Conservation (phyloP, 2,797 vertebrate genomes). For the Pseudocheirus occidentalis region DNA sequence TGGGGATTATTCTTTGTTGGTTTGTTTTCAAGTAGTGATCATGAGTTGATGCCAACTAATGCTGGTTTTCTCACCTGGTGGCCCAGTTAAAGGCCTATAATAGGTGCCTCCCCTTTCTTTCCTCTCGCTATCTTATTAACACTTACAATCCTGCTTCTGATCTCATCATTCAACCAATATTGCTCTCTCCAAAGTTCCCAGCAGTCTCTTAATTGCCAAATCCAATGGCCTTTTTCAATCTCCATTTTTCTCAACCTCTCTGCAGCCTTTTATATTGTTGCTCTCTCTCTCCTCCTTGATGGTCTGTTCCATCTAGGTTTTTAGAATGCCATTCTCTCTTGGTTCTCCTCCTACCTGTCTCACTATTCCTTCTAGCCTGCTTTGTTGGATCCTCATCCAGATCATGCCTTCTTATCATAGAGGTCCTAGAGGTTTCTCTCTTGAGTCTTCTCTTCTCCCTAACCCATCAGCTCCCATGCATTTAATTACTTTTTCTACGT, state of each 20-base stretch:
- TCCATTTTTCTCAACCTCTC: not conserved
- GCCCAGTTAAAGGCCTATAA: not conserved
- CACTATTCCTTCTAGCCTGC: not conserved
- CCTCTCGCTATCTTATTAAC: no score
- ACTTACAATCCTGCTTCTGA: not conserved
- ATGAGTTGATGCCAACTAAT: not conserved
- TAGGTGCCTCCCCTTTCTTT: not conserved
- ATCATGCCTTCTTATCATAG: no score
- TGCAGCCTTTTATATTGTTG: not conserved
- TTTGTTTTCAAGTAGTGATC: not conserved
- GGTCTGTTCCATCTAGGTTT: not conserved
- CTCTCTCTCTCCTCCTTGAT: not conserved
- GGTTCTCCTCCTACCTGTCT: not conserved
- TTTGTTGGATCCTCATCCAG: no score
- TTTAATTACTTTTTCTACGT: no score
- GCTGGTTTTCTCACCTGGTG: not conserved
- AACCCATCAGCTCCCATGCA: no score
- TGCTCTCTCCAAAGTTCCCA: not conserved
- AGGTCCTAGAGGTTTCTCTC: no score
- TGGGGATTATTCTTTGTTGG: not conserved
- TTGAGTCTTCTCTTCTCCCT: no score
- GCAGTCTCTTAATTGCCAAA: not conserved
- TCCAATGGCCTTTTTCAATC: not conserved
- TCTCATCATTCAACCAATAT: not conserved
- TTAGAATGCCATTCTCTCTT: not conserved